phyloP scores from a whole-genome alignment of 2,888 invertebrate genomes.

The Rotaria macrura region DNA sequence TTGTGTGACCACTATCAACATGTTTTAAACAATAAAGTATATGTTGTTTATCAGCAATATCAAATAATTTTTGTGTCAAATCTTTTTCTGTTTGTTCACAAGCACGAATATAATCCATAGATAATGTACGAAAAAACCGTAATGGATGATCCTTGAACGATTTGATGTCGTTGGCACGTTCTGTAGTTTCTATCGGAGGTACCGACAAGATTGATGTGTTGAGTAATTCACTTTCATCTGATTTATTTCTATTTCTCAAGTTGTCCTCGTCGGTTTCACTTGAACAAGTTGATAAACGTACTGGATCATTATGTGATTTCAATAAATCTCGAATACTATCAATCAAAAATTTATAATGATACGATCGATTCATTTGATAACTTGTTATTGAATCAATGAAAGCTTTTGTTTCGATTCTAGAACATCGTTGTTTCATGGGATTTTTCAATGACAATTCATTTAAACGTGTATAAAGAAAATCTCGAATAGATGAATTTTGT shows the following conservation, averaged over 20 bases:
- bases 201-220: not conserved
- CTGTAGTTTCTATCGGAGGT: not conserved
- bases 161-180: not conserved
- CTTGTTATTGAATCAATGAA: not conserved
- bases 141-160: not conserved
- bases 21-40: constrained; percentile 17
- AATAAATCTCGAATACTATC: not conserved
- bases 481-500: not conserved
- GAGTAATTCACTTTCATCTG: not conserved
- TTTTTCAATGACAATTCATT: not conserved
- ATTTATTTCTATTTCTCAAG: not conserved
- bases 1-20: not conserved
- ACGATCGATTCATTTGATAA: not conserved
- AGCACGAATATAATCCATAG: not conserved
- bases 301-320: not conserved
- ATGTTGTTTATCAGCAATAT: constrained; percentile 13
- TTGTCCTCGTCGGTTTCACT: not conserved
- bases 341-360: not conserved
- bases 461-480: not conserved
- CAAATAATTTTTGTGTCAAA: constrained; percentile 15
- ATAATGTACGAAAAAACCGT: constrained; percentile 10
- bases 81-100: constrained; percentile 20
- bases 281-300: not conserved
- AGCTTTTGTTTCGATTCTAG: not conserved
- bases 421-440: constrained; percentile 5